Evolutionary conservation across 2,113 vertebrate species (phyloP).

Genomic region (Puntigrus tetrazona): DNA sequence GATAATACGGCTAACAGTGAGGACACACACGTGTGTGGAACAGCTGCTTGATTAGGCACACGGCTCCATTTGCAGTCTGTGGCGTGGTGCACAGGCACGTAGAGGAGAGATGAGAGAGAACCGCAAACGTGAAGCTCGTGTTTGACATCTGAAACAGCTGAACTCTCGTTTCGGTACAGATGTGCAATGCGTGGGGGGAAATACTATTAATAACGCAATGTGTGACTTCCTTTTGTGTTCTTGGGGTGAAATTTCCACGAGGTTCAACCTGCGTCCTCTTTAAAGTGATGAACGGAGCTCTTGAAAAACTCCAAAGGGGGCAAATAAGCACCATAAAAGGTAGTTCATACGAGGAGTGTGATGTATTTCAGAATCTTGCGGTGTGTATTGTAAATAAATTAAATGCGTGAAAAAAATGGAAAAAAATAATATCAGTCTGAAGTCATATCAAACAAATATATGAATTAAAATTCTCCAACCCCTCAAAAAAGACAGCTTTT

Average conservation of each 20-base stretch:
- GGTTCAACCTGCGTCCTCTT: conserved; percentile 57
- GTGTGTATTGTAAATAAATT: neutral
- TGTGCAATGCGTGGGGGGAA: conserved; percentile 28
- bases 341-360: neutral
- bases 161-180: conserved; percentile 46
- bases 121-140: conserved; percentile 23
- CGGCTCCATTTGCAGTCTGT: conserved; percentile 67
- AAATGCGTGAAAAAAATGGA: neutral
- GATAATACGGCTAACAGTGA: neutral
- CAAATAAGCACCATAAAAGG: neutral
- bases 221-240: conserved; percentile 12
- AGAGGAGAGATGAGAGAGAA: conserved; percentile 35
- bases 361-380: neutral
- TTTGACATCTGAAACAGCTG: conserved; percentile 34
- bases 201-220: conserved; percentile 50
- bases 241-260: conserved; percentile 59
- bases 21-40: conserved; percentile 52
- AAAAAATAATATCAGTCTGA: neutral
- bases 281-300: conserved; percentile 20
- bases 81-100: neutral
- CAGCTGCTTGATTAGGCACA: conserved; percentile 72
- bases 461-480: neutral
- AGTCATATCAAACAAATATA: neutral
- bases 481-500: neutral
- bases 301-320: neutral